Evolutionary conservation across 2,797 vertebrate genomes (phyloP).

Genomic region (Gambelia wislizenii): DNA sequence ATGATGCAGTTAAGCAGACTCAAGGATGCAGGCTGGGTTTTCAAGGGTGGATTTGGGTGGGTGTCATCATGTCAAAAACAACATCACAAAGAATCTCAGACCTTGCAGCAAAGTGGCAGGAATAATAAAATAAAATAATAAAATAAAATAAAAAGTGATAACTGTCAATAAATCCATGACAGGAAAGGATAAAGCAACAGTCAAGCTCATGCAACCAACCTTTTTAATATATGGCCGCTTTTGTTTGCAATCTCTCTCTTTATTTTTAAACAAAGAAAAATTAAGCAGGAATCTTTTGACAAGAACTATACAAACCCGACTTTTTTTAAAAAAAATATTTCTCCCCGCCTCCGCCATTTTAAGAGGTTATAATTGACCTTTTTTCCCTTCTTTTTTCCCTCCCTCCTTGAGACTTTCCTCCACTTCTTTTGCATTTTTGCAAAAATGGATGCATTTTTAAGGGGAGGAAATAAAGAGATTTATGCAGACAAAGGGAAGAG

Average conservation of each 20-base stretch:
- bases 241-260: too few species aligned
- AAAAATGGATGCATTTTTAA: background rate
- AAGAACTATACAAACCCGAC: background rate
- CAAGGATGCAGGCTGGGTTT: background rate
- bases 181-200: background rate
- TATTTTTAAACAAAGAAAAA: too few species aligned
- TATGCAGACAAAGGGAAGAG: background rate
- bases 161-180: background rate
- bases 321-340: too few species aligned
- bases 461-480: too few species aligned
- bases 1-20: background rate
- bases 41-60: background rate
- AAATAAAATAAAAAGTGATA: too few species aligned
- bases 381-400: background rate
- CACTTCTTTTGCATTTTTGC: background rate
- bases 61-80: background rate
- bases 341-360: slow-evolving; percentile 20
- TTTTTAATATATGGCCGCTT: too few species aligned
- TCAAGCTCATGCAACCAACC: too few species aligned
- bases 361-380: background rate
- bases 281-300: too few species aligned
- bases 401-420: too few species aligned
- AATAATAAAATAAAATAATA: too few species aligned
- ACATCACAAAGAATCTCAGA: background rate
- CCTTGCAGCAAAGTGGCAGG: background rate